phyloP scores from a whole-genome alignment of 2,113 vertebrate species.

The Prunella fulvescens region DNA sequence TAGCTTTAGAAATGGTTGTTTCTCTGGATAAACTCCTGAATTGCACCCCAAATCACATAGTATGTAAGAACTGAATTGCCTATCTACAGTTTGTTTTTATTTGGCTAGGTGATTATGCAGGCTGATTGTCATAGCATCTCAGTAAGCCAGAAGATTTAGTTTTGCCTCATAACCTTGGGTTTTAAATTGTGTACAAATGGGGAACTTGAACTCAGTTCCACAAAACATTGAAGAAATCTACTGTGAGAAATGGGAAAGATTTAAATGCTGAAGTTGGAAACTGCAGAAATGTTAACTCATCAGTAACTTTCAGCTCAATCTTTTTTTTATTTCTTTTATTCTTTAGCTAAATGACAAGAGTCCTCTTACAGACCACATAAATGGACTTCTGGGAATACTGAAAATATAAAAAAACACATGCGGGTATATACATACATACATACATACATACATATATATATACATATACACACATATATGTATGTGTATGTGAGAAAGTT shows the following conservation, averaged over 20 bases:
- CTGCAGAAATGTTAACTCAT: background rate
- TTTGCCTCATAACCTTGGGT: background rate
- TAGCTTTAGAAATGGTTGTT: background rate
- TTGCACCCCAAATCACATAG: background rate
- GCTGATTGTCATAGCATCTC: background rate
- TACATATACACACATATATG: accelerated
- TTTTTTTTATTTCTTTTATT: background rate
- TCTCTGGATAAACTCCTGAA: background rate
- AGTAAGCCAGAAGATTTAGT: background rate
- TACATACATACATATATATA: background rate
- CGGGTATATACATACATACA: background rate
- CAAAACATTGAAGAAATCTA: background rate
- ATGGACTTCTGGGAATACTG: background rate
- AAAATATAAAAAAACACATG: background rate
- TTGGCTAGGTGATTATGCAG: background rate
- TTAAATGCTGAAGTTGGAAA: background rate
- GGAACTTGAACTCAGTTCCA: background rate
- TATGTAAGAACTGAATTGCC: background rate
- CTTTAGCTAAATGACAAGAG: background rate
- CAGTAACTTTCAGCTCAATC: background rate
- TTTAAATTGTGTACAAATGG: background rate
- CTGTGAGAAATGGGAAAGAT: background rate
- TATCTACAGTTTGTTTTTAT: background rate
- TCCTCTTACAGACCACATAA: background rate
- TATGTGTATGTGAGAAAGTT: background rate